Base-by-base conservation (phyloP, 2,113 vertebrate genomes). In the Lates calcarifer region DNA sequence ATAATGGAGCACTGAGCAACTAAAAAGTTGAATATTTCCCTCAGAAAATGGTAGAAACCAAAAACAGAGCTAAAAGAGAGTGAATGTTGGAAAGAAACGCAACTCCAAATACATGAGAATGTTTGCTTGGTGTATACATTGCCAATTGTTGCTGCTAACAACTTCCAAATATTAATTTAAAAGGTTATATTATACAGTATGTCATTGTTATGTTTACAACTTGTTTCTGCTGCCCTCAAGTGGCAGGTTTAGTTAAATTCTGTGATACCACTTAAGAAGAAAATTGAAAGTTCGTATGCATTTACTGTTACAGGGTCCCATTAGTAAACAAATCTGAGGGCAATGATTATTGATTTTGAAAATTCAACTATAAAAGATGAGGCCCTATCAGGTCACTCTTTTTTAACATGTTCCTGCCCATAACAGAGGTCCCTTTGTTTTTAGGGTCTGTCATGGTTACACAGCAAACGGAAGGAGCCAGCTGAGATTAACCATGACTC, bases 401-500 rank as follows among this genome's bases (percentile, higher is more conserved):
- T 67, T 69, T 64, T 63, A 35, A 33, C 22, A 60, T 2, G 10
- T 57, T 64, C 51, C 35, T 56, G 5, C n/a, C 17, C 18, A 10
- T 43, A 4, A 29, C 26, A 39, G 28, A 51, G 13, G 53, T 62
- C 20, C 14, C 0, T 2, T 63, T 49, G 37, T 26, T 26, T 18
- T 57, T 53, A 12, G 37, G 45, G 45, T 49, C 37, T 43, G 57
- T 22, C 4, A 5, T 71, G 26, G 61, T 86, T 55, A 60, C 22
- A 18, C 31, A 71, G 66, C 62, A 41, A 82, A 62, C 4, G 20
- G 56, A 74, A 61, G 45, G 43, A 80, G 65, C 22, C 45, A 31
- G 62, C 62, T 82, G 68, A 90, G 89, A 90, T 92, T 88, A 89
- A 87, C 70, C 47, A 49, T 85, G 84, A 91, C 86, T 86, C 85